A percentile compares a stretch with the other conserved stretches of the same genome.
These are phyloP conservation scores for Copsychus sechellarum DNA, from an alignment of 2,113 vertebrate genomes.

Conservation along the genomic window DNA sequence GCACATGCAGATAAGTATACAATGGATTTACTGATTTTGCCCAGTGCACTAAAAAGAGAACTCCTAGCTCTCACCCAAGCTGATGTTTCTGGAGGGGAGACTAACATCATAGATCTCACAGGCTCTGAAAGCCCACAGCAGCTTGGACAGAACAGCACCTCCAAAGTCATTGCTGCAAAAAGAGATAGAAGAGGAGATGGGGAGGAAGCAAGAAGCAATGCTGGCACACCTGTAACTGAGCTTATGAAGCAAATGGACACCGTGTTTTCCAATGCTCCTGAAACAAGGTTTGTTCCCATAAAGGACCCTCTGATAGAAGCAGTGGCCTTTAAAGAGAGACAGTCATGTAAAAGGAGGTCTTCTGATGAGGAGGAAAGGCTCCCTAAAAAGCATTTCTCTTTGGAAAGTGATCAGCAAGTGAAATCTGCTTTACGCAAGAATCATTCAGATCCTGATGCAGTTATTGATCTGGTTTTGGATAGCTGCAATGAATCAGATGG, in stretches of 20 bases:
- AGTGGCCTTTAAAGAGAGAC: conserved; percentile 77
- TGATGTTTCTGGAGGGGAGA: neutral
- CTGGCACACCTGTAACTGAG: conserved; percentile 90
- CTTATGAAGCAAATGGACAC: conserved; percentile 89
- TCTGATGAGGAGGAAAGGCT: conserved; percentile 89
- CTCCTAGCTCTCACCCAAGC: conserved; percentile 82
- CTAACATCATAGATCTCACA: conserved; percentile 9
- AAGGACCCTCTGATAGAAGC: conserved; percentile 21
- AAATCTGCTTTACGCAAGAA: neutral
- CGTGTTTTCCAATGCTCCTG: conserved; percentile 79
- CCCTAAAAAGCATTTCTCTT: conserved; percentile 90
- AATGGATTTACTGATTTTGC: conserved; percentile 93
- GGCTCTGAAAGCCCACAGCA: neutral
- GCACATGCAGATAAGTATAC: conserved; percentile 89
- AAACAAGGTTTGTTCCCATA: conserved; percentile 59
- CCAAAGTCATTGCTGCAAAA: neutral
- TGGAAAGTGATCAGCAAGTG: conserved; percentile 75
- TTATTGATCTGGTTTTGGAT: conserved; percentile 58
- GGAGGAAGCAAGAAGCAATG: conserved; percentile 84
- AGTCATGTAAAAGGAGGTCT: conserved; percentile 88
- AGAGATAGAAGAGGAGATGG: neutral
- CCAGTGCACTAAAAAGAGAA: conserved; percentile 91
- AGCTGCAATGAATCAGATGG: conserved; percentile 3
- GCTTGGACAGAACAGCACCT: neutral
- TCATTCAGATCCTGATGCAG: neutral